These are phyloP conservation scores for Gracilinanus agilis DNA, from an alignment of 2,113 vertebrate species.

Conservation along the genomic window DNA sequence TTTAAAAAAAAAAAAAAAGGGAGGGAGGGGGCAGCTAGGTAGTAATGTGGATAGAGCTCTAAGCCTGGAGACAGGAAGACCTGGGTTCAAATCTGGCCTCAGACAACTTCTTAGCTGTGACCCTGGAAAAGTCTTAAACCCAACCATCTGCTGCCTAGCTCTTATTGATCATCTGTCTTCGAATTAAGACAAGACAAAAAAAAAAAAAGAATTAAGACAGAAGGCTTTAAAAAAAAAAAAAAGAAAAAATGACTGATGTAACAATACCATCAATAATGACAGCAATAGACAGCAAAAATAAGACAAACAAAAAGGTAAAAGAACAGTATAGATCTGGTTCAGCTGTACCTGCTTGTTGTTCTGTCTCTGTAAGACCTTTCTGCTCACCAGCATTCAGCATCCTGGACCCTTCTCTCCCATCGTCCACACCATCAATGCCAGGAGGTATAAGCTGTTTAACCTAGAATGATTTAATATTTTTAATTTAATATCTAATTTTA, in stretches of 20 bases:
- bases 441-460: conserved; percentile 87
- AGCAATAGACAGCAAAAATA: not conserved
- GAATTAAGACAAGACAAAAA: too few relatives aligned
- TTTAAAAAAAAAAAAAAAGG: too few relatives aligned
- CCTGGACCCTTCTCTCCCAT: conserved; percentile 82
- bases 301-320: not conserved
- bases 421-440: conserved; percentile 84
- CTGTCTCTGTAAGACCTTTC: conserved; percentile 73
- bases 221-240: too few relatives aligned
- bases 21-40: too few relatives aligned
- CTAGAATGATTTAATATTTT: conserved; percentile 77
- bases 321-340: not conserved
- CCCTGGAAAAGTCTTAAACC: too few relatives aligned
- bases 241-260: not conserved
- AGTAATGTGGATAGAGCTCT: too few relatives aligned
- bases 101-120: too few relatives aligned
- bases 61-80: too few relatives aligned
- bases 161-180: too few relatives aligned
- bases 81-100: too few relatives aligned
- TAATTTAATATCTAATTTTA: too few relatives aligned
- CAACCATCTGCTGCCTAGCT: too few relatives aligned
- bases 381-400: conserved; percentile 82
- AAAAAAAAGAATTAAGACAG: not conserved
- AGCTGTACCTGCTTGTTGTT: conserved; percentile 85
- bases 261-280: not conserved